These are phyloP conservation scores for Eupsittula cactorum DNA, from an alignment of 2,113 vertebrate species.

Conservation along the genomic window DNA sequence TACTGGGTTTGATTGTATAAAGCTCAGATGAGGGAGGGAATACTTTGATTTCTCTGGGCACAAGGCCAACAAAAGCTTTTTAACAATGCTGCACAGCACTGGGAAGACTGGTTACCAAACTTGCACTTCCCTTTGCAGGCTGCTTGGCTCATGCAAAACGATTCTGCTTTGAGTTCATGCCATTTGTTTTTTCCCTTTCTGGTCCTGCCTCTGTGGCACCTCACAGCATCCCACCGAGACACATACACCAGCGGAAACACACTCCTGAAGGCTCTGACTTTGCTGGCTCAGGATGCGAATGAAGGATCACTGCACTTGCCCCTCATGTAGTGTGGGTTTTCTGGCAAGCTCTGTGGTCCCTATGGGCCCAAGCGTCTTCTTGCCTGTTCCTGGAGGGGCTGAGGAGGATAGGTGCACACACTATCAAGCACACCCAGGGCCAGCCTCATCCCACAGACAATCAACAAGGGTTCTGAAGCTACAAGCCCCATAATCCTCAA, in stretches of 20 bases:
- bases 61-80: slow-evolving; percentile 53
- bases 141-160: not conserved
- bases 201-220: not conserved
- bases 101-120: slow-evolving; percentile 46
- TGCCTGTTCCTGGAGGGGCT: not conserved
- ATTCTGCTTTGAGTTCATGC: not conserved
- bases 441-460: not conserved
- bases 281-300: not conserved
- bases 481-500: not conserved
- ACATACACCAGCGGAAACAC: accelerated
- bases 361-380: accelerated
- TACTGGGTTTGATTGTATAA: not conserved
- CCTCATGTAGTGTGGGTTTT: accelerated
- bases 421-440: not conserved
- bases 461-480: not conserved
- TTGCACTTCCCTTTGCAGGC: slow-evolving; percentile 25
- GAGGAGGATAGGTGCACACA: not conserved
- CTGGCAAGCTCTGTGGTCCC: not conserved
- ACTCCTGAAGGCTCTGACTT: accelerated
- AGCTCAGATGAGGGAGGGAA: slow-evolving; percentile 3
- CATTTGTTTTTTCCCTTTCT: not conserved
- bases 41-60: slow-evolving; percentile 47
- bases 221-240: accelerated
- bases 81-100: slow-evolving; percentile 49
- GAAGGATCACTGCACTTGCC: not conserved